phyloP scores from a whole-genome alignment of 2,888 invertebrate genomes.

The Acronicta leporina region DNA sequence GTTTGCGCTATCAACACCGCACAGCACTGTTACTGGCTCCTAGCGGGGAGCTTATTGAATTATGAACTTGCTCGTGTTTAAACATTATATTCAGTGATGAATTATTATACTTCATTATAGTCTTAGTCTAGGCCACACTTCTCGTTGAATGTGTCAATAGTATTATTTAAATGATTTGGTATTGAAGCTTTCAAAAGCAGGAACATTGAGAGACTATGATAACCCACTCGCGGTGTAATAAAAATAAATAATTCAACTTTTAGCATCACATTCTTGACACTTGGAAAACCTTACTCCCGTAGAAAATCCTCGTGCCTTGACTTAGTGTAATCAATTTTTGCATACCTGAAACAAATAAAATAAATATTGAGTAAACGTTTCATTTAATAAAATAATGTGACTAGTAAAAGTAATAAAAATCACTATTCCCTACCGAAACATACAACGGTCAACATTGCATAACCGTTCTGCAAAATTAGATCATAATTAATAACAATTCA shows the following conservation, averaged over 20 bases:
- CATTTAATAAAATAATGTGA: too few relatives aligned
- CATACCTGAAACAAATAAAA: slow-evolving; percentile 38
- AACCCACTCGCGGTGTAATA: too few relatives aligned
- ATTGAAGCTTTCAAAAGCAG: too few relatives aligned
- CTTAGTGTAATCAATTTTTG: background rate
- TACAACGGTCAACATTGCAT: too few relatives aligned
- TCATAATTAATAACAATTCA: too few relatives aligned
- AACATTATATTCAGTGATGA: slow-evolving; percentile 15
- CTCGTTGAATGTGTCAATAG: too few relatives aligned
- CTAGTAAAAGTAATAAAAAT: too few relatives aligned
- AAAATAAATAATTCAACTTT: background rate
- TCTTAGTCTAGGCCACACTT: too few relatives aligned
- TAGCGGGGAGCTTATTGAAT: slow-evolving; percentile 8
- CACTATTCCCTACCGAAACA: too few relatives aligned
- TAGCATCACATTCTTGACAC: background rate
- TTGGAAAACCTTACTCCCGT: background rate
- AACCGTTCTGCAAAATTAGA: too few relatives aligned
- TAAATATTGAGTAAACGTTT: background rate
- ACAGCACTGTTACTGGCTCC: slow-evolving; percentile 16
- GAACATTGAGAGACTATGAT: too few relatives aligned
- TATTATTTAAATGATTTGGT: too few relatives aligned
- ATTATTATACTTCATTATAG: slow-evolving; percentile 8
- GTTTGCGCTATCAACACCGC: slow-evolving; percentile 25
- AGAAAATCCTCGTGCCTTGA: background rate
- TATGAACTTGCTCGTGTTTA: slow-evolving; percentile 23